phyloP scores from a whole-genome alignment of 1,140 invertebrate genomes.

The Microplitis demolitor region DNA sequence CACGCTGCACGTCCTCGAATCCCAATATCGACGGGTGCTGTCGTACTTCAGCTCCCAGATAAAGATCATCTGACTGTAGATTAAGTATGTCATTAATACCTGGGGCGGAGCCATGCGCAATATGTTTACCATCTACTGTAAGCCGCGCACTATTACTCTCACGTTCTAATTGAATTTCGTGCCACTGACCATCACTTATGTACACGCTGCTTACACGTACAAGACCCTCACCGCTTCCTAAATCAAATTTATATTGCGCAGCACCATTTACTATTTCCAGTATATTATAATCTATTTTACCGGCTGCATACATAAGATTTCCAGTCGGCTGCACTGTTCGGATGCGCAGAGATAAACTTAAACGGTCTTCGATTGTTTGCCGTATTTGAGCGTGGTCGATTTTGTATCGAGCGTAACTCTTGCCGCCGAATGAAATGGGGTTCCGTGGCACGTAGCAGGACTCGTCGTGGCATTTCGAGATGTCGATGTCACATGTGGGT shows the following conservation, averaged over 20 bases:
- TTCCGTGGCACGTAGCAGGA: constrained; percentile 71
- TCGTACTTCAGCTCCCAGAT: constrained; percentile 82
- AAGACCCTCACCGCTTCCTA: constrained; percentile 89
- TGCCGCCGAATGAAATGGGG: constrained; percentile 81
- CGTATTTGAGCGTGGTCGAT: constrained; percentile 68
- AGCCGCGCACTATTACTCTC: constrained; percentile 79
- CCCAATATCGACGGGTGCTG: constrained; percentile 72
- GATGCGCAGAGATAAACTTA: constrained; percentile 79
- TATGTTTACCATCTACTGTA: constrained; percentile 77
- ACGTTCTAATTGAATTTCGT: constrained; percentile 81
- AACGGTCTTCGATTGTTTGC: constrained; percentile 76
- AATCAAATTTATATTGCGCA: constrained; percentile 87
- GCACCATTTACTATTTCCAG: constrained; percentile 83
- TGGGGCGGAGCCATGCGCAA: constrained; percentile 79
- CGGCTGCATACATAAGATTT: constrained; percentile 85
- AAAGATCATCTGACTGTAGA: constrained; percentile 82
- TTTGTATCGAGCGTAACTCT: constrained; percentile 82
- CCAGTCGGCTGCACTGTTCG: constrained; percentile 84
- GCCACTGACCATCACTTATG: constrained; percentile 90
- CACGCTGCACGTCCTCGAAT: constrained; percentile 76
- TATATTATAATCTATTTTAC: constrained; percentile 87
- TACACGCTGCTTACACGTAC: constrained; percentile 75
- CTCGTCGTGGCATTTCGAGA: constrained; percentile 68
- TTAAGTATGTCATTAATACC: constrained; percentile 85
- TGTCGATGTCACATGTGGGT: constrained; percentile 69